Base-by-base conservation (phyloP, 2,113 vertebrate genomes). In the Sialia sialis region DNA sequence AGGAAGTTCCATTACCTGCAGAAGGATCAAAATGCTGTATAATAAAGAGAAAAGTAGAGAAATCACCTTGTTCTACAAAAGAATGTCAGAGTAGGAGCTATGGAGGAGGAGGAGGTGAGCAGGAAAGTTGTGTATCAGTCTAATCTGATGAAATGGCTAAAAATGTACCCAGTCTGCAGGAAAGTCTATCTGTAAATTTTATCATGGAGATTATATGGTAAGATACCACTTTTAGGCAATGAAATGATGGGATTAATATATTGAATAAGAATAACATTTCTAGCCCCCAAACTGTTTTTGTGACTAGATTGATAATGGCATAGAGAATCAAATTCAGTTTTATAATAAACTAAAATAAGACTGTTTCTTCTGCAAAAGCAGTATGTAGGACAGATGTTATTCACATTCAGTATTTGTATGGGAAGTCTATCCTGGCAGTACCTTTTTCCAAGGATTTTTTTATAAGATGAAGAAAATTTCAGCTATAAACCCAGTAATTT, bases 201-300 rank as follows among this genome's bases (percentile, higher is more conserved):
- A 30, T 92, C 39, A 21, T 41, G 67, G 62, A 85, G 80, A 84
- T 95, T 82, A 41, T 68, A 52, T 77, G 64, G 72, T 39, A 84
- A 74, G 36, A 73, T 91, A 70, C 72, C 56, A 74, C 43, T 91
- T 83, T 43, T 44, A 48, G 75, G 59, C 72, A 91, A 67, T 80
- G 56, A 91, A 95, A 89, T 89, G 87, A 88, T 63, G 52, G 55
- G 51, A 77, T 83, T 95, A 86, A 87, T 91, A 25, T 66, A 52
- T 6, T 93, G 74, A 80, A 74, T 56, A 34, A 48, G 49, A 94
- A 77, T 77, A 90, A 66, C 30, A 48, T 90, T 80, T 90, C 46
- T 80, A 67, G 51, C 70, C 72, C 51, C 23, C 11, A 85, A 74
- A 76, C 32, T 89, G 29, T 21, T 88, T 85, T 83, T 89, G 34